Evolutionary conservation across 2,888 invertebrate genomes (phyloP), one percentile per base, ranked within the genome.

Genomic region (Crematogaster levior): DNA sequence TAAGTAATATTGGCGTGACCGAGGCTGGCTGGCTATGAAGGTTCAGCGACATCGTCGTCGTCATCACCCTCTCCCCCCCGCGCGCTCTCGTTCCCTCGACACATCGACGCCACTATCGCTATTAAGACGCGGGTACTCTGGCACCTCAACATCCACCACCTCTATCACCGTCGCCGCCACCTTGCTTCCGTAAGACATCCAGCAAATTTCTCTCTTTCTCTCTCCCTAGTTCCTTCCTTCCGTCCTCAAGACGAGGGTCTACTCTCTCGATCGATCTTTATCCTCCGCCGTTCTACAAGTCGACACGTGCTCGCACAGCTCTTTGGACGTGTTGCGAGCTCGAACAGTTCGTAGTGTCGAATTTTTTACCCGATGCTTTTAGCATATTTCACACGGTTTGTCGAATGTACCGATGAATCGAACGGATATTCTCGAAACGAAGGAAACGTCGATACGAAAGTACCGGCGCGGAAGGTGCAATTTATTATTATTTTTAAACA

Each of bases 1-100:
- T 88, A 88, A 89, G 91, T 90, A 90, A 91, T 92, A 92, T 92
- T 90, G 89, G 89, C 91, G 88, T 91, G 90, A 90, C 89, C 91
- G 89, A 87, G 87, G 85, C 81, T 85, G 83, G 79, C 80, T 85
- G 83, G 81, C 81, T 86, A 82, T 68, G 79, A 30, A 34, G 68
- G 85, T 81, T 84, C 83, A 73, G 70, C 82, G 81, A 66, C 63
- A 73, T 43, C 60, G 43, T 63, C 81, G 82, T 34, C 82, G 74
- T 2, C 34, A n/a, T 10, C 34, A 27, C 6, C 63, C 15, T 7
- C 65, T 34, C 30, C 15, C 5, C 73, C 46, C 30, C 46, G 46
- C 48, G n/a, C 83, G 68, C 53, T 24, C 75, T 58, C 68, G 77
- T 85, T 85, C 89, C 86, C 89, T 84, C 87, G 73, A 82, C 81